Evolutionary conservation across 2,113 vertebrate species (phyloP).

Genomic region (Rhabdomys dilectus): DNA sequence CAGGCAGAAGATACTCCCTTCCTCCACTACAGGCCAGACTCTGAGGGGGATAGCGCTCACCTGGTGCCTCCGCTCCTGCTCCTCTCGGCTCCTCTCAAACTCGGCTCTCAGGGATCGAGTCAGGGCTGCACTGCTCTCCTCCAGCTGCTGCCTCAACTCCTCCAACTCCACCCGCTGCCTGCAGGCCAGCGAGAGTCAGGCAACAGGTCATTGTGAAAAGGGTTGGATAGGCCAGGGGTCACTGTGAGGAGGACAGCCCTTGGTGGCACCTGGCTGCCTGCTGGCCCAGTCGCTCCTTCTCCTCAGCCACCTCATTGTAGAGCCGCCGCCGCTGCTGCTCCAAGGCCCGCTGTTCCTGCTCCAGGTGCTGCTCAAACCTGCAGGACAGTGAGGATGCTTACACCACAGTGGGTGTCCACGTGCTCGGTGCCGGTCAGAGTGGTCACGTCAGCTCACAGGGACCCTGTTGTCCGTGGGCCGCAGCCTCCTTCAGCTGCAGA

Average conservation of each 20-base stretch:
- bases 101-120: constrained; percentile 90
- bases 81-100: constrained; percentile 91
- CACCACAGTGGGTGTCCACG: background rate
- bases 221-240: fast-evolving
- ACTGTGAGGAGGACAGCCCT: fast-evolving
- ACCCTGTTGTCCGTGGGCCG: background rate
- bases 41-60: constrained; percentile 57
- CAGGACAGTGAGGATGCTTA: fast-evolving
- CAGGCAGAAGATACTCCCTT: background rate
- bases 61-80: constrained; percentile 95
- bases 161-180: constrained; percentile 95
- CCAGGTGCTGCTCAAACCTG: constrained; percentile 95
- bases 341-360: constrained; percentile 93
- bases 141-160: constrained; percentile 92
- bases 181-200: background rate
- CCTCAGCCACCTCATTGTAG: constrained; percentile 92
- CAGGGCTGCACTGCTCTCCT: constrained; percentile 90
- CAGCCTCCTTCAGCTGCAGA: background rate
- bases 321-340: constrained; percentile 94
- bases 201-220: fast-evolving
- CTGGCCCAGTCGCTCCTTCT: constrained; percentile 93
- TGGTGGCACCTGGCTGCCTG: constrained; percentile 90
- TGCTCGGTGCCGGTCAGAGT: fast-evolving
- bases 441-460: background rate
- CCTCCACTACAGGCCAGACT: background rate